A percentile compares a stretch with the other conserved stretches of the same genome.
These are phyloP conservation scores for Onychomys leucogaster DNA, from an alignment of 2,797 vertebrate species.

Conservation along the genomic window DNA sequence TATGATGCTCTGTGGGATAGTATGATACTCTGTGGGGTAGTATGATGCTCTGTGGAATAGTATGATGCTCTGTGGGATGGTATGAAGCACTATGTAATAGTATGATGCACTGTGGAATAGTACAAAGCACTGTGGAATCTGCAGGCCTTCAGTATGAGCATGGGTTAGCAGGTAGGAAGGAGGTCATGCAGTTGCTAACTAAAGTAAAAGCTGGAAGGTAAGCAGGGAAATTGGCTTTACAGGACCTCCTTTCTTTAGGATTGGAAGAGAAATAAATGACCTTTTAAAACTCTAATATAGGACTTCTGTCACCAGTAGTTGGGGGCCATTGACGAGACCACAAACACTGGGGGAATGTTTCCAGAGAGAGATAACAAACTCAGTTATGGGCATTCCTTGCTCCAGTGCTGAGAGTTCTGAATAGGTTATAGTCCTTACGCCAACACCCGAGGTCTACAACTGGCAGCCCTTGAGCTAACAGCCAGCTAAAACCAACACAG, in stretches of 20 bases:
- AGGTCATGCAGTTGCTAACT: neutral
- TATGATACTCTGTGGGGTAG: too few species aligned
- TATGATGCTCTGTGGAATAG: too few species aligned
- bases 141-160: rapidly evolving
- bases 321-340: neutral
- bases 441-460: neutral
- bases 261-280: neutral
- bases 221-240: neutral
- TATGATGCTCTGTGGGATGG: neutral
- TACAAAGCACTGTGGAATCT: neutral
- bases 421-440: neutral
- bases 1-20: too few species aligned
- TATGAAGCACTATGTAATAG: too few species aligned
- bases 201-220: neutral
- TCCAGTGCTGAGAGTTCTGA: neutral
- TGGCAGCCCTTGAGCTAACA: neutral
- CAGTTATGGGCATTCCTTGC: neutral
- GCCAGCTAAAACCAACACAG: neutral
- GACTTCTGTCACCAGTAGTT: neutral
- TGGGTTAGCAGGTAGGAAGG: neutral
- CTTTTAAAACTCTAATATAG: rapidly evolving
- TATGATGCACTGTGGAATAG: neutral
- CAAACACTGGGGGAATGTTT: neutral
- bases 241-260: neutral
- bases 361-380: neutral